phyloP scores from a whole-genome alignment of 2,888 invertebrate species.

The Mesorhabditis sp. region DNA sequence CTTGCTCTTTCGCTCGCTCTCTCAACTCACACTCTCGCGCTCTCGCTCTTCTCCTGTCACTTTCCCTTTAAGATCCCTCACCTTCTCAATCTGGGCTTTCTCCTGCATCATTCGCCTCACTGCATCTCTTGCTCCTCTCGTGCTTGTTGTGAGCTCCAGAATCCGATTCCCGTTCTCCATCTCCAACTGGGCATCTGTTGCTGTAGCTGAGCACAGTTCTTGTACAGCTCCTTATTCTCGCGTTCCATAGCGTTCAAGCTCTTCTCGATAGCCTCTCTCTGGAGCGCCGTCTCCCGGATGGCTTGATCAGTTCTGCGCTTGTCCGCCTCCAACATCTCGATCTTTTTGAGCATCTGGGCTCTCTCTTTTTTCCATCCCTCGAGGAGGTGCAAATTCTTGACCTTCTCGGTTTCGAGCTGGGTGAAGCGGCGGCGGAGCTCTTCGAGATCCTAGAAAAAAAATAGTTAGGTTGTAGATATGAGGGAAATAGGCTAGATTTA shows the following conservation, averaged over 20 bases:
- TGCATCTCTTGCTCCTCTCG: constrained; percentile 56
- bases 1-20: not conserved
- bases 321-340: constrained; percentile 54
- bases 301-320: constrained; percentile 55
- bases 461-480: too few species aligned
- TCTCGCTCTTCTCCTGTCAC: not conserved
- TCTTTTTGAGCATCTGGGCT: constrained; percentile 50
- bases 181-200: constrained; percentile 57
- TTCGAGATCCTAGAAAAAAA: constrained; percentile 35
- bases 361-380: constrained; percentile 56
- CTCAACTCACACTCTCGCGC: not conserved
- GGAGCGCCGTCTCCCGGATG: constrained; percentile 55
- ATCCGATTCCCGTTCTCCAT: constrained; percentile 57
- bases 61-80: not conserved
- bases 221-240: constrained; percentile 57
- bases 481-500: too few species aligned
- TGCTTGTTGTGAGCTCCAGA: constrained; percentile 55
- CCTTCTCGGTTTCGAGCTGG: constrained; percentile 45
- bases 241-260: constrained; percentile 57
- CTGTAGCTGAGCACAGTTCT: constrained; percentile 57
- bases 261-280: constrained; percentile 57
- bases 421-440: constrained; percentile 45
- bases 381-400: constrained; percentile 33
- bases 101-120: constrained; percentile 50
- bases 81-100: constrained; percentile 42